Percentiles rank a stretch among this genome's conserved stretches.
Conservation (phyloP, 2,113 vertebrate species). For the Microcebus jonahi region DNA sequence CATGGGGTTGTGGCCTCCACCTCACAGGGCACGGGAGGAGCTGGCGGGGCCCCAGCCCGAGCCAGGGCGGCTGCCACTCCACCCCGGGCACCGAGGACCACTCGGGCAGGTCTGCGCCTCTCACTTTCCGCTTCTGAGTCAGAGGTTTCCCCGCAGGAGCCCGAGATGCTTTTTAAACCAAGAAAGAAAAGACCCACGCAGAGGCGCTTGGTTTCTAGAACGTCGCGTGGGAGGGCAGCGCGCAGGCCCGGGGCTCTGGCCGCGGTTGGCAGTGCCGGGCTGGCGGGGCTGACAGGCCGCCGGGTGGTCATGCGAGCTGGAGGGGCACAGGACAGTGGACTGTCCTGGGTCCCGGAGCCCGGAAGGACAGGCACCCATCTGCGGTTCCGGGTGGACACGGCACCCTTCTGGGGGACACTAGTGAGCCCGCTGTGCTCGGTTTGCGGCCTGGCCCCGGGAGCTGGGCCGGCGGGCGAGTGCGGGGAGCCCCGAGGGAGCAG, state of each 20-base stretch:
- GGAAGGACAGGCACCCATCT: not conserved
- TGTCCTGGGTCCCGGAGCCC: not conserved
- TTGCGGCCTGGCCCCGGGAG: not conserved
- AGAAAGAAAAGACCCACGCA: not conserved
- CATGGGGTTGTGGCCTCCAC: not conserved
- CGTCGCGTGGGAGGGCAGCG: not conserved
- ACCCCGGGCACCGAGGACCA: not conserved
- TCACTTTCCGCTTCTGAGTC: not conserved
- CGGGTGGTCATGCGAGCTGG: rapidly evolving
- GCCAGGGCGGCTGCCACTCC: not conserved
- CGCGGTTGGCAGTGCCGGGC: not conserved
- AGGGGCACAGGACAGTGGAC: no score
- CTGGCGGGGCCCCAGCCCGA: not conserved
- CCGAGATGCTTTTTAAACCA: not conserved
- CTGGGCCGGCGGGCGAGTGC: rapidly evolving
- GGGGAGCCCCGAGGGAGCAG: not conserved
- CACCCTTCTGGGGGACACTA: not conserved
- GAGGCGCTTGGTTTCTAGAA: not conserved
- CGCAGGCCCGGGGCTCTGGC: not conserved
- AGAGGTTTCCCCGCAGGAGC: not conserved
- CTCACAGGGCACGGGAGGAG: not conserved
- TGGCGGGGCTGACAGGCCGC: not conserved
- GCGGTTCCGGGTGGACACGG: rapidly evolving
- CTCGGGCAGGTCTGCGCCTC: not conserved
- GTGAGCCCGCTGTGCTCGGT: rapidly evolving